A percentile compares a stretch with the other conserved stretches of the same genome.
Conservation (phyloP, 2,888 invertebrate species). For the Tineola bisselliella region DNA sequence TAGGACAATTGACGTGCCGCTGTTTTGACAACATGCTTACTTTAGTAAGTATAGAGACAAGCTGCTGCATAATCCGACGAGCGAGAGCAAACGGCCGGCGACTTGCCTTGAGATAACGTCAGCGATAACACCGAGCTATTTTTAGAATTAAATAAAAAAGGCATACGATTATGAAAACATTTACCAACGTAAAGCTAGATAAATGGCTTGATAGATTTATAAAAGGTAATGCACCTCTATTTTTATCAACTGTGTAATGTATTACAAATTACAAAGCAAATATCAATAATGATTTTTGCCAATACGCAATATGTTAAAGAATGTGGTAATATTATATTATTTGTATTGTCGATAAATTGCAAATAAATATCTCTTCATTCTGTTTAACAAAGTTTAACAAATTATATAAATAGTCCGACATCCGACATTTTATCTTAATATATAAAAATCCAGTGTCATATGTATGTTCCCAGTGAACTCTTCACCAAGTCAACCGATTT, state of each 20-base stretch:
- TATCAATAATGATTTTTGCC: background rate
- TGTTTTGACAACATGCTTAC: slow-evolving; percentile 60
- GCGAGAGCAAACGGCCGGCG: slow-evolving; percentile 19
- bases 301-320: background rate
- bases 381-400: no score
- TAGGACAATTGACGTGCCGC: slow-evolving; percentile 61
- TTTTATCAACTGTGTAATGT: background rate
- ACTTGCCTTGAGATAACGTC: slow-evolving; percentile 62
- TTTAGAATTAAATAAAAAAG: slow-evolving; percentile 60
- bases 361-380: no score
- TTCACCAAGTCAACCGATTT: no score
- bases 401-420: background rate
- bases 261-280: background rate
- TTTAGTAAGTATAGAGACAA: slow-evolving; percentile 12
- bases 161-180: slow-evolving; percentile 41
- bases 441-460: no score
- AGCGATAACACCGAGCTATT: slow-evolving; percentile 55
- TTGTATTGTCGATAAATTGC: background rate
- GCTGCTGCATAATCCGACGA: slow-evolving; percentile 9
- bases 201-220: background rate
- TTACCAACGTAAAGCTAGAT: background rate
- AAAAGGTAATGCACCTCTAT: background rate
- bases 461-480: no score
- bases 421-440: background rate
- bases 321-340: background rate